Evolutionary conservation across 2,888 invertebrate genomes (phyloP).

Genomic region (Apotomis betuletana): DNA sequence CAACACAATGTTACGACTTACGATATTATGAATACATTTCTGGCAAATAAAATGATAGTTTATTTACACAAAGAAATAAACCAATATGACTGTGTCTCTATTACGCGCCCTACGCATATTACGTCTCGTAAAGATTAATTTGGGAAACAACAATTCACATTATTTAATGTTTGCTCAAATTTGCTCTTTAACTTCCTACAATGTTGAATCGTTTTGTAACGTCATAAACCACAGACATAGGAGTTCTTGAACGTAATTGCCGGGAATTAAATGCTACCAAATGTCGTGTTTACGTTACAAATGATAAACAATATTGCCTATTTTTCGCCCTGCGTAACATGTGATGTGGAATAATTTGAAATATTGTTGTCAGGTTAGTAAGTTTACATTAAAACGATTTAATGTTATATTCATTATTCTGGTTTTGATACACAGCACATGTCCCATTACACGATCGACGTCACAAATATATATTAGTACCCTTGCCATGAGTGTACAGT

Average conservation of each 20-base stretch:
- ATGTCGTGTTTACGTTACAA: constrained; percentile 15
- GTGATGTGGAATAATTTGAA: neutral
- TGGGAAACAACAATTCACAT: neutral
- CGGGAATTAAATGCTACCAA: constrained; percentile 19
- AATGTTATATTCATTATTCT: neutral
- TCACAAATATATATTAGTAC: too few species aligned
- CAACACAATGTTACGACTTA: neutral
- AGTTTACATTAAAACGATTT: neutral
- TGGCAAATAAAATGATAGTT: neutral
- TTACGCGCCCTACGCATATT: constrained; percentile 5
- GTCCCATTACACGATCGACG: too few species aligned
- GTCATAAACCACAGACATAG: neutral
- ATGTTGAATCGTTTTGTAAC: neutral
- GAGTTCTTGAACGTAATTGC: neutral
- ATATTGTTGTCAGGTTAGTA: constrained; percentile 2
- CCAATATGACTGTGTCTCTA: constrained; percentile 1
- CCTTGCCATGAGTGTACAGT: too few species aligned
- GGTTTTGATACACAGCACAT: neutral
- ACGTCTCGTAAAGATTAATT: constrained; percentile 4
- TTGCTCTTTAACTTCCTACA: neutral
- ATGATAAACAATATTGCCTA: constrained; percentile 7
- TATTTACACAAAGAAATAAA: neutral
- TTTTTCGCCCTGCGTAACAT: constrained; percentile 16
- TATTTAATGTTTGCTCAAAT: neutral
- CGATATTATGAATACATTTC: neutral